Conservation (phyloP, 1,140 invertebrate genomes). For the Drosophila orena region DNA sequence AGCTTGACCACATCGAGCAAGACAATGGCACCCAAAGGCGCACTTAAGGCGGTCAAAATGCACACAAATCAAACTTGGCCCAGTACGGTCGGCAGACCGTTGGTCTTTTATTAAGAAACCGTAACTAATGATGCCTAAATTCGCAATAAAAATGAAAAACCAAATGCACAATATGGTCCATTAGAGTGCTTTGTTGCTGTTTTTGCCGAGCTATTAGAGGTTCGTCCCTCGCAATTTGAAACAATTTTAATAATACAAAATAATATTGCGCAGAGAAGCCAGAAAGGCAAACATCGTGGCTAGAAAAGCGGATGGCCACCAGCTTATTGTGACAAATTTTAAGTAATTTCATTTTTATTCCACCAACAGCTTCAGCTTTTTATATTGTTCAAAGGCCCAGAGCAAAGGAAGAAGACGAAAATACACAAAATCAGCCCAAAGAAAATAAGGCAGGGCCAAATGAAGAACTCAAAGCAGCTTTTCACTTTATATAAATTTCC, state of each 20-base stretch:
- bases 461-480: constrained; percentile 59
- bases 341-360: constrained; percentile 83
- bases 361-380: constrained; percentile 42
- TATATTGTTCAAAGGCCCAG: constrained; percentile 20
- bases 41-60: constrained; percentile 68
- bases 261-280: constrained; percentile 23
- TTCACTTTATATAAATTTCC: constrained; percentile 41
- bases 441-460: constrained; percentile 8
- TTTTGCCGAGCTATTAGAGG: constrained; percentile 67
- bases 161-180: constrained; percentile 79
- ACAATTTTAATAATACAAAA: constrained; percentile 79
- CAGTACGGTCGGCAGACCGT: constrained; percentile 13
- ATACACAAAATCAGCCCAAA: constrained; percentile 23
- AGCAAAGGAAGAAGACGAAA: not conserved
- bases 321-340: constrained; percentile 82
- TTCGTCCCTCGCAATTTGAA: constrained; percentile 68
- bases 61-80: constrained; percentile 77
- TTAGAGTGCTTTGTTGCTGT: constrained; percentile 59
- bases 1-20: constrained; percentile 67
- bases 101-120: constrained; percentile 81
- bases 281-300: constrained; percentile 58
- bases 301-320: constrained; percentile 19
- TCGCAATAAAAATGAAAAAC: constrained; percentile 79
- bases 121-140: constrained; percentile 83
- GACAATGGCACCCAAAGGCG: constrained; percentile 78